Base-by-base conservation (phyloP, 2,888 invertebrate species). In the Parapristionchus giblindavisi region DNA sequence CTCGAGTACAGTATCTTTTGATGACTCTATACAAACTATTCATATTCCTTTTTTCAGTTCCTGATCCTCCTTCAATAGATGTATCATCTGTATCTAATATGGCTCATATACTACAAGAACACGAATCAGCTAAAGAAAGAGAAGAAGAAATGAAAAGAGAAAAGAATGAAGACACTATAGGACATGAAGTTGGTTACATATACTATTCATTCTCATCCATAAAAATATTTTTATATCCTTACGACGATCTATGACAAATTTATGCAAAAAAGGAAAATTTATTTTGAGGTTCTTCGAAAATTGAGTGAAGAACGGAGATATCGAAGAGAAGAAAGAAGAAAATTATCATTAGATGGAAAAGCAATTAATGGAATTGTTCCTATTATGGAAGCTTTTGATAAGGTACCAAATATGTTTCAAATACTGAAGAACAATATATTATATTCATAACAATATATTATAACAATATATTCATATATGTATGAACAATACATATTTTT, bases 51-150 rank as follows among this genome's bases (percentile, higher is more conserved):
- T 3, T 40, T 72, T 72, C 60, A 72, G 82, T 83, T 6, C 83
- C 83, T 2, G 83, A 83, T 72, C 83, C 83, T 21, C 83, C 83
- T 11, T 82, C 81, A 29, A 83, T 83, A 80, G 83, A 83, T 75
- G 75, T 80, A 38, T 81, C 81, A n/a, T 79, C 68, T 32, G 78
- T 78, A 77, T 79, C 79, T 11, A 79, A 77, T 29, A 74, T 81
- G 48, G 81, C 80, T 66, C 79, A 79, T 40, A 81, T 83, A 76
- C 78, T 78, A 61, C 82, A 78, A 51, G 83, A 83, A 68, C 82
- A 82, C 66, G 80, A 79, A 72, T 75, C 79, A 34, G 82, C 82
- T 56, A 76, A 75, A 75, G 77, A 54, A 32, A 52, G 75, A 29
- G 70, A 58, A 34, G 34, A 60, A 58, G 58, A 68, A 40, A 34